Base-by-base conservation (phyloP, 2,888 invertebrate species). In the Ashinkailepas kermadecensis region DNA sequence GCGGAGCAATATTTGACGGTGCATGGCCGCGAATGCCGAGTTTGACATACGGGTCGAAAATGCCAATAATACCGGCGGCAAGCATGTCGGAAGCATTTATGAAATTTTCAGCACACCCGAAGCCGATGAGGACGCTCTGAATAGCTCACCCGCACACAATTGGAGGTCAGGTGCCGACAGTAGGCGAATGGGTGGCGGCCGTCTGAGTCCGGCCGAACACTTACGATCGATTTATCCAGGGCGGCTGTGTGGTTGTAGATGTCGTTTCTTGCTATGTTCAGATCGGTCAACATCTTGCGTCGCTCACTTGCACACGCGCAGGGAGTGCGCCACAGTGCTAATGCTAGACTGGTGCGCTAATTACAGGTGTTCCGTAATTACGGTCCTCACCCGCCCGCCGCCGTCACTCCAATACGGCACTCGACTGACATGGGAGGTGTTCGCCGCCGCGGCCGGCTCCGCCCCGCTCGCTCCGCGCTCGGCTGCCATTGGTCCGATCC, bases 201-300 rank as follows among this genome's bases (percentile, higher is more conserved):
- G 39, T 39, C 39, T 39, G 39, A 3, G 39, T 3, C 39, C 39
- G 23, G 23, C 23, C 65, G 6, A 70, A 7, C 39, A 74, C 74
- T 74, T 13, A 74, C 74, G 13, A 54, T 74, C 7, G 54, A 15
- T 74, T 74, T 74, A 18, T 74, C 74, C 74, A 74, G 74, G 18
- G 54, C 13, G 18, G 74, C 54, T 7, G 74, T 54, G 39, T 25
- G 74, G 54, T 39, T 54, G 54, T 74, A 74, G 54, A 74, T 74
- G 13, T 74, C 74, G 74, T 74, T 74, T 74, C 74, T 74, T 4
- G 74, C 12, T 74, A 74, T 74, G 25, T 74, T 74, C 54, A 74
- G 74, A 74, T 74, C 74, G 9, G 74, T 74, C 15, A 74, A 23
- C 74, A 74, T 74, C 74, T 74, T 74, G 74, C 11, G 13, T 9